phyloP scores from a whole-genome alignment of 53 echinoderm and acorn worm genomes.

The Patiria pectinifera region DNA sequence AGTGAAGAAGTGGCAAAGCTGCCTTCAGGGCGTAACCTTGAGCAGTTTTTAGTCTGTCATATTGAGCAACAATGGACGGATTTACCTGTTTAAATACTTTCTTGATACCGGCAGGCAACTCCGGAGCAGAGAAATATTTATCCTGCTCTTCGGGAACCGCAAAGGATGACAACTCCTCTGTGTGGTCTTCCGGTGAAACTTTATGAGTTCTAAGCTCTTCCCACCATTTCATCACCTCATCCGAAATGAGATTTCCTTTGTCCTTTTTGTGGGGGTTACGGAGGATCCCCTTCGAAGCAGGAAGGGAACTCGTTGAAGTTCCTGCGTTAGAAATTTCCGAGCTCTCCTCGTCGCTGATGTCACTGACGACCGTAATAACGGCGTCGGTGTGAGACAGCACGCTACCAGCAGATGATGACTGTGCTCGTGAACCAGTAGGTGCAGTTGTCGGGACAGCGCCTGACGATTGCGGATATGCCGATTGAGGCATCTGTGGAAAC shows the following conservation, averaged over 20 bases:
- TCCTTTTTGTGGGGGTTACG: slow-evolving; percentile 37
- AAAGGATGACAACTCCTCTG: slow-evolving; percentile 8
- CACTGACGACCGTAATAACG: neutral
- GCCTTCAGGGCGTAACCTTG: no score
- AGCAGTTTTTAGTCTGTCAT: no score
- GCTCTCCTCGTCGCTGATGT: no score
- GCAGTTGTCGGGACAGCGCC: neutral
- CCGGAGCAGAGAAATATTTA: no score
- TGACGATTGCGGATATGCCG: neutral
- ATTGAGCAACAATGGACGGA: no score
- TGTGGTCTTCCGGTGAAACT: neutral
- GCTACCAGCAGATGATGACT: neutral
- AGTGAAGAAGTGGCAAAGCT: no score
- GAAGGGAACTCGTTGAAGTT: neutral
- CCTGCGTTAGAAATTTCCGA: no score
- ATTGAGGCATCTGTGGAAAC: neutral
- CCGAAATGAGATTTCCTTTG: neutral
- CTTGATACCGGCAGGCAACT: no score
- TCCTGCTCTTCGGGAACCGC: neutral
- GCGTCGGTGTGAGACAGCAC: neutral
- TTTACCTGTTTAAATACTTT: neutral
- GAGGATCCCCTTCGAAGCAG: neutral
- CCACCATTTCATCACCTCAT: neutral
- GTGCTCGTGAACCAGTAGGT: neutral
- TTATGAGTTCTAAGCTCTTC: slow-evolving; percentile 15